Conservation (phyloP, 2,113 vertebrate genomes). For the Macquaria ambigua region DNA sequence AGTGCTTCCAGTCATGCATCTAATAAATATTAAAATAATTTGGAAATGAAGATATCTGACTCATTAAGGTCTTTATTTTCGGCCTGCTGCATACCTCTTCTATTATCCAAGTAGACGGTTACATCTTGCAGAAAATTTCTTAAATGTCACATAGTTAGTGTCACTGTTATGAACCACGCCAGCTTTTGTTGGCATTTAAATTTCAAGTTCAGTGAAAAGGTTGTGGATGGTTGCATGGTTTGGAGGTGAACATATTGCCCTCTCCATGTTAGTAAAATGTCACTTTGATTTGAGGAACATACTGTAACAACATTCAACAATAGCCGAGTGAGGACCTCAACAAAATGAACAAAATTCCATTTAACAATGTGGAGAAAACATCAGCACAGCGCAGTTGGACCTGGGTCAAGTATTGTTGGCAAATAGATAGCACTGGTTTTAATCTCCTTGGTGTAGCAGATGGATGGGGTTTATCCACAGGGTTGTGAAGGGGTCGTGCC, state of each 20-base stretch:
- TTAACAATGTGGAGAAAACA: neutral
- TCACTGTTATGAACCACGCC: slow-evolving; percentile 46
- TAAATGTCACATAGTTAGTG: slow-evolving; percentile 67
- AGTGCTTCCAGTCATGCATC: slow-evolving; percentile 28
- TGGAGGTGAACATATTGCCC: slow-evolving; percentile 29
- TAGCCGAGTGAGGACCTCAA: neutral
- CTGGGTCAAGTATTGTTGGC: slow-evolving; percentile 1
- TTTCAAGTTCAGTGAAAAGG: slow-evolving; percentile 54
- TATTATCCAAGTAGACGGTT: slow-evolving; percentile 59
- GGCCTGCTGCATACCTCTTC: neutral
- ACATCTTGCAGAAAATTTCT: slow-evolving; percentile 48
- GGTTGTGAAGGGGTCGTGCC: neutral
- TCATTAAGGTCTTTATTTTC: slow-evolving; percentile 9
- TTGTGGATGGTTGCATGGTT: slow-evolving; percentile 46
- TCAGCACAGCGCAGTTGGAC: neutral
- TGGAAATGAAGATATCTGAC: slow-evolving; percentile 34
- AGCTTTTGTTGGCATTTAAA: slow-evolving; percentile 67
- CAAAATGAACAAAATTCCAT: neutral
- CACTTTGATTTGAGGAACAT: slow-evolving; percentile 28
- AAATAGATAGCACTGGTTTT: slow-evolving; percentile 20
- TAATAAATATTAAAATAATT: slow-evolving; percentile 54
- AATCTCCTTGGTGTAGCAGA: slow-evolving; percentile 29
- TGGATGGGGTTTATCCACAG: slow-evolving; percentile 12
- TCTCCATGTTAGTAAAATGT: slow-evolving; percentile 41
- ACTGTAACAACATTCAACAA: neutral